Conservation (phyloP, 2,888 invertebrate species). For the Tipula lateralis region DNA sequence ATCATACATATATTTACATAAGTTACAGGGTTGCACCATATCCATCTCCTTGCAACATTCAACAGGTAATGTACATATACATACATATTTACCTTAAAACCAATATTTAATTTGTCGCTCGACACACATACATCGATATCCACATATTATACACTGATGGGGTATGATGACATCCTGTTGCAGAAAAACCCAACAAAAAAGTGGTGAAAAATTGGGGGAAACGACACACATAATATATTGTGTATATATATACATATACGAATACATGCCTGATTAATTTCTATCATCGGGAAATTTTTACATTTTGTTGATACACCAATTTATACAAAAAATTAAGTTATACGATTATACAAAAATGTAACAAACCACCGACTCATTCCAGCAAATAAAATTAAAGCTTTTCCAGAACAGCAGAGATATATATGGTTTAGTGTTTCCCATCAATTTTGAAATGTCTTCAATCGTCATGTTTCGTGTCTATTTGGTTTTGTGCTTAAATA, state of each 20-base stretch:
- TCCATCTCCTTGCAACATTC: no score
- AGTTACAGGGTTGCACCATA: background rate
- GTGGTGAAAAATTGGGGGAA: background rate
- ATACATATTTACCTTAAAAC: no score
- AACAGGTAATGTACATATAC: no score
- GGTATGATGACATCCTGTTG: background rate
- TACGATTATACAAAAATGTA: background rate
- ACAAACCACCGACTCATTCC: background rate
- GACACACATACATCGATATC: background rate
- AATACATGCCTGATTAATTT: background rate
- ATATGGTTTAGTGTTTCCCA: background rate
- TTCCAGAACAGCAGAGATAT: background rate
- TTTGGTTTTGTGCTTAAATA: background rate
- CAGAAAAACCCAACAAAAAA: background rate
- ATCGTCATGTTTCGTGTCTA: background rate
- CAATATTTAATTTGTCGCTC: no score
- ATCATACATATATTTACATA: background rate
- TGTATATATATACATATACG: background rate
- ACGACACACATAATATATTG: no score
- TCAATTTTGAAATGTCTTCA: background rate
- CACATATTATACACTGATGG: background rate
- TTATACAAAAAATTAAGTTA: background rate
- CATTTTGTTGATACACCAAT: background rate
- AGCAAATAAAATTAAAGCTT: background rate
- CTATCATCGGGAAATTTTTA: background rate